Conservation (phyloP, 53 echinoderm and acorn worm species). For the Crossaster papposus region DNA sequence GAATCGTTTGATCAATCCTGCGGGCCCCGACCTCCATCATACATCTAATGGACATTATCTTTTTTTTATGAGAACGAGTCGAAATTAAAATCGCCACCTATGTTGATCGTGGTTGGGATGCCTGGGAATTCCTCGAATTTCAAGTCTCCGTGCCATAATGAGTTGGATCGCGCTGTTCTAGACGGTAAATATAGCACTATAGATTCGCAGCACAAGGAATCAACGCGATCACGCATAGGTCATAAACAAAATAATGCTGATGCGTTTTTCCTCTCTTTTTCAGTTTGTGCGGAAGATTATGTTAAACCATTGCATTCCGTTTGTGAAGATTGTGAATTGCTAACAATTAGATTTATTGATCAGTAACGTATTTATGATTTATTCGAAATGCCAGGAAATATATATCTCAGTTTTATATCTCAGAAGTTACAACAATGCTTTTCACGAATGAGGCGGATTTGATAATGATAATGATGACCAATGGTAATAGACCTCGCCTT, state of each 20-base stretch:
- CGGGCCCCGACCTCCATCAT: constrained; percentile 13
- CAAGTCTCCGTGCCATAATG: background rate
- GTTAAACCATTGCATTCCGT: background rate
- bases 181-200: background rate
- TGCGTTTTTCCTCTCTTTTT: background rate
- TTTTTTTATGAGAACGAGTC: background rate
- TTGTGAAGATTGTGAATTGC: background rate
- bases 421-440: no score
- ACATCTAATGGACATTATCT: constrained; percentile 32
- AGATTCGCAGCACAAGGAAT: background rate
- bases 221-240: background rate
- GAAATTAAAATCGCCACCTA: constrained; percentile 33
- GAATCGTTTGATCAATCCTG: constrained; percentile 23
- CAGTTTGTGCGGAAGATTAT: background rate
- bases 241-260: background rate
- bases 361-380: background rate
- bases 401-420: no score
- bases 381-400: background rate
- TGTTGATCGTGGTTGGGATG: background rate
- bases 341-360: background rate
- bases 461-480: no score
- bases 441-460: no score
- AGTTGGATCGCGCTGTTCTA: background rate
- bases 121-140: constrained; percentile 36
- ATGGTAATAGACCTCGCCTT: no score